These are phyloP conservation scores for Cryptoblepharus egeriae DNA, from an alignment of 2,797 vertebrate genomes.

Conservation along the genomic window DNA sequence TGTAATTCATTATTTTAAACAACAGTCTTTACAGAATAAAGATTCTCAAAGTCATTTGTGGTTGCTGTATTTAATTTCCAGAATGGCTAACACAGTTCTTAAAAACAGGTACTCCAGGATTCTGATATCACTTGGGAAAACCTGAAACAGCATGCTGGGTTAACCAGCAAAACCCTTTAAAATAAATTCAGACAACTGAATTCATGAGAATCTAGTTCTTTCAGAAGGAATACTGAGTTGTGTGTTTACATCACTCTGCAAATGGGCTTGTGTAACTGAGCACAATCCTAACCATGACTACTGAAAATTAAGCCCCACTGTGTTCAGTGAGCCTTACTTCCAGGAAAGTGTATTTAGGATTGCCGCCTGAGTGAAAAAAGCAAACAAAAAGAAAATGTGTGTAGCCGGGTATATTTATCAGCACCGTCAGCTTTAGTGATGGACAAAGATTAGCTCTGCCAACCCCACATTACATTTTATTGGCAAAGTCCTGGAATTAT, in stretches of 20 bases:
- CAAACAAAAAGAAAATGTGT: not conserved
- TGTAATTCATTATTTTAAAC: conserved; percentile 74
- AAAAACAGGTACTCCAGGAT: not conserved
- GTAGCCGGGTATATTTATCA: not conserved
- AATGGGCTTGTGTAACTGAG: not conserved
- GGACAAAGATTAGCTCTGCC: not conserved
- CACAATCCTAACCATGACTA: too few species aligned
- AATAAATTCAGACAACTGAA: not conserved
- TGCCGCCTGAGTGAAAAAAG: too few species aligned
- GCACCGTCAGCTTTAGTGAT: not conserved
- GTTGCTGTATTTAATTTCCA: not conserved
- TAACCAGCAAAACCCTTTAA: not conserved
- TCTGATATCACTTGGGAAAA: not conserved
- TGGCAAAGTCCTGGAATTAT: not conserved
- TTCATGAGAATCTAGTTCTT: not conserved
- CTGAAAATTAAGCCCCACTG: too few species aligned
- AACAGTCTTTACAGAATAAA: conserved; percentile 81
- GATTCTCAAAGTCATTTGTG: conserved; percentile 63
- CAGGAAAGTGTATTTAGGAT: too few species aligned
- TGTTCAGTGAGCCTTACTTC: too few species aligned
- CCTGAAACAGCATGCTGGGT: too few species aligned
- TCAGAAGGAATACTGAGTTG: too few species aligned
- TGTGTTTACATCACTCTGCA: not conserved
- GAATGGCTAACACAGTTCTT: not conserved
- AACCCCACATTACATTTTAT: not conserved